Base-by-base conservation (phyloP, 2,113 vertebrate species). In the Spheniscus mendiculus region DNA sequence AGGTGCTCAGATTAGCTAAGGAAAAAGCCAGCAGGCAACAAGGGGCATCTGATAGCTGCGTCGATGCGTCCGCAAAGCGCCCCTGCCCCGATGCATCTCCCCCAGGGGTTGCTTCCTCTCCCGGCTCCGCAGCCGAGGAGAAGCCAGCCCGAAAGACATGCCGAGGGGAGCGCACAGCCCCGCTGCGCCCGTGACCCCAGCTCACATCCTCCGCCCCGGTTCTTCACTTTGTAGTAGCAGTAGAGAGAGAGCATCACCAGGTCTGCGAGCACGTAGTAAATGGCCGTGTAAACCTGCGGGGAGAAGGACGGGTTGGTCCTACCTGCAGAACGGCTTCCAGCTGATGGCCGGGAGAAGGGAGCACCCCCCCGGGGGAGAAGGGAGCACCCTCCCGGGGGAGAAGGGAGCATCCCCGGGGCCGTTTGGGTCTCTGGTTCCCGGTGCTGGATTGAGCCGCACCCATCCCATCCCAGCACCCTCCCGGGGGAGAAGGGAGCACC, bases 191-290 rank as follows among this genome's bases (percentile, higher is more conserved):
- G 0, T 9, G 15, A 23, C 42, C 34, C 16, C 70, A 27, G 97
- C 98, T 98, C 95, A 98, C 98, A 10, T 7, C 34, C 58, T 52
- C 89, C 47, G 7, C 81, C 27, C 34, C 18, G 19, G 21, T 99
- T 99, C 98, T 93, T 99, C 36, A 95, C 22, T 94, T 98, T 99
- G 98, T 99, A 99, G 93, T 99, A 98, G 19, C 87, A 56, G 95
- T 99, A 99, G 79, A 99, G 95, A 1, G 94, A 87, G 30, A 99
- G 95, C 99, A 99, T 99, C 69, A 98, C 9, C 89, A 99, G 17
- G 96, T 99, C 99, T 2, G 99, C 99, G 10, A 99, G 2, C 49
- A 99, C 99, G 0, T 99, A 99, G 96, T 99, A 99, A 79, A 99
- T 44, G 0, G 99, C 99, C 0, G 99, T 99, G 96, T 99, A 99